Percentiles rank a stretch among this genome's conserved stretches.
Evolutionary conservation across 2,797 vertebrate genomes (phyloP).

Genomic region (Chelmon rostratus): DNA sequence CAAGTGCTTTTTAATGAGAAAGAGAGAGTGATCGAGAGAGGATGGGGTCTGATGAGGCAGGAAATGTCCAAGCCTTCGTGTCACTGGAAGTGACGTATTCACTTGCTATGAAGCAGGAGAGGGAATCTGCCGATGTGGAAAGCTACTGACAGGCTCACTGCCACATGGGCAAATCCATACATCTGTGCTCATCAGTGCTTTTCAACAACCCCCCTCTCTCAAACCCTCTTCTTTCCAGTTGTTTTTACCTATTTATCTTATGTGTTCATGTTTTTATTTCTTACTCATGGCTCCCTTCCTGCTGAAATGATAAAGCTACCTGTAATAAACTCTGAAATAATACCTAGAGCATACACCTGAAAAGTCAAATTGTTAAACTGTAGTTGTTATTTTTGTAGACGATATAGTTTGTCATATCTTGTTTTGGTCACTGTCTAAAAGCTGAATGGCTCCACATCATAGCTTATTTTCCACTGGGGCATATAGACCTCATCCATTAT

Average conservation of each 20-base stretch:
- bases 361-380: neutral
- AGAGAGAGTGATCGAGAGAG: conserved; percentile 34
- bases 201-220: conserved; percentile 1
- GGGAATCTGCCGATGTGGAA: conserved; percentile 52
- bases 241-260: conserved; percentile 7
- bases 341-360: neutral
- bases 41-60: conserved; percentile 52
- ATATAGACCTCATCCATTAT: conserved; percentile 20
- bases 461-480: conserved; percentile 3
- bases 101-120: conserved; percentile 50
- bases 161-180: conserved; percentile 58
- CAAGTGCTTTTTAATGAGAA: conserved; percentile 69
- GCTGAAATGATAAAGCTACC: neutral
- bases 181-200: conserved; percentile 26
- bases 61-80: conserved; percentile 42
- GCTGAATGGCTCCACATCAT: neutral
- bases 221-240: neutral
- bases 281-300: neutral
- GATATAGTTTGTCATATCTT: neutral
- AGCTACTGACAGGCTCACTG: conserved; percentile 58
- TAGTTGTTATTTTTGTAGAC: neutral
- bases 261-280: neutral
- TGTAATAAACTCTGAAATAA: neutral
- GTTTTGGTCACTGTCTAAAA: neutral
- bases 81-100: conserved; percentile 58